phyloP scores from a whole-genome alignment of 64 coral and sea anemone genomes.

The Montipora foliosa region DNA sequence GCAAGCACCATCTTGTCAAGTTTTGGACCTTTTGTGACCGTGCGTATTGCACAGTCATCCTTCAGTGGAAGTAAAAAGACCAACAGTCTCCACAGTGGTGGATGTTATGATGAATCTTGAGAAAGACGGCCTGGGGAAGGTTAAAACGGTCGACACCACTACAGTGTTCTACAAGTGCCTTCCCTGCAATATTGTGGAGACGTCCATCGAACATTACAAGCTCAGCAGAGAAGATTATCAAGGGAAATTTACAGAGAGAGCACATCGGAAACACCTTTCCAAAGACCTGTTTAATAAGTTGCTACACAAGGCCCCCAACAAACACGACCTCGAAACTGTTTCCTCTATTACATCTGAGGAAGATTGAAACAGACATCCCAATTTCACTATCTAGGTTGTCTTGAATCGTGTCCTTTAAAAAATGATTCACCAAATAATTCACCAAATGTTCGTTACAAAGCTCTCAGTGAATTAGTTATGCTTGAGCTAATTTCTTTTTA shows the following conservation, averaged over 20 bases:
- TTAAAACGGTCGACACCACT: background rate
- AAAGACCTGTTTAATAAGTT: conserved; percentile 10
- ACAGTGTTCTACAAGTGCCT: conserved; percentile 36
- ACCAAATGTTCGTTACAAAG: background rate
- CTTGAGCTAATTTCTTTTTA: background rate
- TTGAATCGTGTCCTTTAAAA: background rate
- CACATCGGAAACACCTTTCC: background rate
- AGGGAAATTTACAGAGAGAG: background rate
- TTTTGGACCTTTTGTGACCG: background rate
- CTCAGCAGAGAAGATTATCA: background rate
- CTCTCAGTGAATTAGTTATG: background rate
- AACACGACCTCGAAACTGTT: background rate
- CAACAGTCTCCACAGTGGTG: background rate
- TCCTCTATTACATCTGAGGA: background rate
- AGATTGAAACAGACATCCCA: background rate
- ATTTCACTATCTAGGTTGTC: background rate
- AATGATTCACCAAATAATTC: conserved; percentile 1
- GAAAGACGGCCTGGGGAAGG: conserved; percentile 3
- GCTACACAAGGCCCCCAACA: background rate
- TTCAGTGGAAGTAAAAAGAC: background rate
- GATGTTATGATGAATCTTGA: conserved; percentile 16
- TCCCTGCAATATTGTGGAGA: background rate
- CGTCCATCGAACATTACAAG: background rate
- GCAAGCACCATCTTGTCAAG: background rate
- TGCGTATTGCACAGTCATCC: background rate